phyloP scores from a whole-genome alignment of 2,888 invertebrate species.

The Xestia c-nigrum region DNA sequence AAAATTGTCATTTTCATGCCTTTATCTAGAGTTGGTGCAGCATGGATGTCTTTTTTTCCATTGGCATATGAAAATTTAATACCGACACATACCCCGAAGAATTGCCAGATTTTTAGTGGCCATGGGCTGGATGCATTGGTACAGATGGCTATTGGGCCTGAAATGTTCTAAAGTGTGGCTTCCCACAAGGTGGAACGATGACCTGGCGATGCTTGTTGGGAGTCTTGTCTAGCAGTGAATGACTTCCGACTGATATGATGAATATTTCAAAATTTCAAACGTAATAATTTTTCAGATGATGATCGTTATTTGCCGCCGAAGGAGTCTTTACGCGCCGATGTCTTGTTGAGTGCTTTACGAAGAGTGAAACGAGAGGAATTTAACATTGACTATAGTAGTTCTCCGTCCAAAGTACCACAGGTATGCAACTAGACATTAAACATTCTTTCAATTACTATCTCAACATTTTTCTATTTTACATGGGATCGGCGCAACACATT shows the following conservation, averaged over 20 bases:
- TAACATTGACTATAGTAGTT: constrained; percentile 80
- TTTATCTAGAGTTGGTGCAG: not conserved
- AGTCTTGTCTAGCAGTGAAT: not conserved
- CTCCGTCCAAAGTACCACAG: constrained; percentile 78
- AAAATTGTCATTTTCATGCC: not conserved
- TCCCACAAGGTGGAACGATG: not conserved
- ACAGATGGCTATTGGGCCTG: not conserved
- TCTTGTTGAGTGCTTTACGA: constrained; percentile 81
- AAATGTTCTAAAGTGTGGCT: not conserved
- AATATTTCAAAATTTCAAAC: not conserved
- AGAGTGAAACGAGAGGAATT: constrained; percentile 82
- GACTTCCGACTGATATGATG: not conserved
- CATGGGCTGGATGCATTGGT: not conserved
- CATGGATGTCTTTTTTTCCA: not conserved
- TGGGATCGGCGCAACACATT: not conserved
- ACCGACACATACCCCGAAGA: not conserved
- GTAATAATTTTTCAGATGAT: constrained; percentile 77
- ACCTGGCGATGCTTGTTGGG: not conserved
- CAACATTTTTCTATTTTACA: not conserved
- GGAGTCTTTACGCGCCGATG: constrained; percentile 83
- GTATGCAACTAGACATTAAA: constrained; percentile 64
- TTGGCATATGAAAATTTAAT: not conserved
- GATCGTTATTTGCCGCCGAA: constrained; percentile 84
- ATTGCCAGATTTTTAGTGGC: not conserved
- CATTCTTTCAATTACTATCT: not conserved